These are phyloP conservation scores for Branchipolynoe longqiensis DNA, from an alignment of 2,888 invertebrate species.

Conservation along the genomic window DNA sequence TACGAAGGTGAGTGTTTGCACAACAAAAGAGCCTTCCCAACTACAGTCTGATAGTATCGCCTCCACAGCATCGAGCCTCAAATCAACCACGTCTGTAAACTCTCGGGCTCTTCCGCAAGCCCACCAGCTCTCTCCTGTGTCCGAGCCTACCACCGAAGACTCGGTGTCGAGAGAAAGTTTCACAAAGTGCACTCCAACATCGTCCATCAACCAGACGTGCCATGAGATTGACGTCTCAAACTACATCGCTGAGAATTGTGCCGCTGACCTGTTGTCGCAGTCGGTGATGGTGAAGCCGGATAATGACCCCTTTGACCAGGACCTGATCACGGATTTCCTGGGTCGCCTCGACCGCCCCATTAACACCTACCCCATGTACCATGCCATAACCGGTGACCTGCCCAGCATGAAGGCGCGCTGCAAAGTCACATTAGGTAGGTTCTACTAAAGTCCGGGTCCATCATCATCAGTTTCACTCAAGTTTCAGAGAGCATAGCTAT, in stretches of 20 bases:
- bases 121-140: no score
- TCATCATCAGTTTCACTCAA: no score
- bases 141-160: neutral
- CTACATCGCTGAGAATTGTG: constrained; percentile 70
- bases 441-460: neutral
- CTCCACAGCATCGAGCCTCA: no score
- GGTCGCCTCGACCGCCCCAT: constrained; percentile 83
- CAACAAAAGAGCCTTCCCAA: neutral
- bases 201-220: constrained; percentile 53
- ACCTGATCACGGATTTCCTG: constrained; percentile 87
- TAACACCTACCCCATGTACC: constrained; percentile 69
- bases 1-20: constrained; percentile 27
- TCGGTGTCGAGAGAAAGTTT: neutral
- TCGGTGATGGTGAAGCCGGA: constrained; percentile 75
- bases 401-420: constrained; percentile 60
- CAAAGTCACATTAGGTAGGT: neutral
- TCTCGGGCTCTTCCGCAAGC: no score
- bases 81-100: no score
- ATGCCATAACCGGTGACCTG: constrained; percentile 63
- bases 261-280: constrained; percentile 70
- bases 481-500: no score
- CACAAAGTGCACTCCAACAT: neutral
- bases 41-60: neutral
- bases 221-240: constrained; percentile 75
- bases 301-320: constrained; percentile 90